phyloP scores from a whole-genome alignment of 2,888 invertebrate genomes.

The Drosophila atroscutellata region DNA sequence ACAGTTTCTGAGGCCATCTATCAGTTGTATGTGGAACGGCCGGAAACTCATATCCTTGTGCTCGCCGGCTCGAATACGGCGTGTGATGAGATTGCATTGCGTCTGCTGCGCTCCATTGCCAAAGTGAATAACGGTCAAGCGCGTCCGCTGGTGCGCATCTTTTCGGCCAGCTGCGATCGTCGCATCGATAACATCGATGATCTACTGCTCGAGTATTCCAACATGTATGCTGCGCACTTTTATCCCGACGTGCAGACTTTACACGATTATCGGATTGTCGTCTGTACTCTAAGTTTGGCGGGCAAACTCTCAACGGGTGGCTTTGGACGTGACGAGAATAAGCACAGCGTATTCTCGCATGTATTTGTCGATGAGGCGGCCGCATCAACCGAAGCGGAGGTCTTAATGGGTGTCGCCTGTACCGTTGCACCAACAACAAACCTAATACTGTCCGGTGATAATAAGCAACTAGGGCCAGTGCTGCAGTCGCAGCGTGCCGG shows the following conservation, averaged over 20 bases:
- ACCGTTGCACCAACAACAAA: conserved; percentile 83
- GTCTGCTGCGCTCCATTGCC: conserved; percentile 83
- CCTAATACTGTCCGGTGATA: conserved; percentile 90
- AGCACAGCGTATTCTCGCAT: conserved; percentile 86
- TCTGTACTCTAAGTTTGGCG: conserved; percentile 88
- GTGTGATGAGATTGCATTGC: conserved; percentile 88
- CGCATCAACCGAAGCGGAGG: conserved; percentile 90
- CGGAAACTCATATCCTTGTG: conserved; percentile 86
- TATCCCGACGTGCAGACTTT: conserved; percentile 86
- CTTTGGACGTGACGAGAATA: conserved; percentile 57
- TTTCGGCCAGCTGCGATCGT: conserved; percentile 83
- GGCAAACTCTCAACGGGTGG: conserved; percentile 85
- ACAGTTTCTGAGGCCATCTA: conserved; percentile 90
- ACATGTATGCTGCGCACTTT: conserved; percentile 82
- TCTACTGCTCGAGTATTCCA: conserved; percentile 84
- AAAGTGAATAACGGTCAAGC: conserved; percentile 29
- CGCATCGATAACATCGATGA: conserved; percentile 83
- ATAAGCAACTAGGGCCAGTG: conserved; percentile 90
- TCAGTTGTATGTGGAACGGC: conserved; percentile 86
- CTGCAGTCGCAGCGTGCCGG: conserved; percentile 83
- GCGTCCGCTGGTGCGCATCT: conserved; percentile 85
- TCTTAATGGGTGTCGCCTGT: conserved; percentile 87
- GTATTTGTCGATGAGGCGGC: conserved; percentile 92
- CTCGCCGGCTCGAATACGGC: conserved; percentile 90
- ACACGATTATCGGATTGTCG: conserved; percentile 87